Base-by-base conservation (phyloP, 2,797 vertebrate genomes). In the Cynodonichthys magdalenae region DNA sequence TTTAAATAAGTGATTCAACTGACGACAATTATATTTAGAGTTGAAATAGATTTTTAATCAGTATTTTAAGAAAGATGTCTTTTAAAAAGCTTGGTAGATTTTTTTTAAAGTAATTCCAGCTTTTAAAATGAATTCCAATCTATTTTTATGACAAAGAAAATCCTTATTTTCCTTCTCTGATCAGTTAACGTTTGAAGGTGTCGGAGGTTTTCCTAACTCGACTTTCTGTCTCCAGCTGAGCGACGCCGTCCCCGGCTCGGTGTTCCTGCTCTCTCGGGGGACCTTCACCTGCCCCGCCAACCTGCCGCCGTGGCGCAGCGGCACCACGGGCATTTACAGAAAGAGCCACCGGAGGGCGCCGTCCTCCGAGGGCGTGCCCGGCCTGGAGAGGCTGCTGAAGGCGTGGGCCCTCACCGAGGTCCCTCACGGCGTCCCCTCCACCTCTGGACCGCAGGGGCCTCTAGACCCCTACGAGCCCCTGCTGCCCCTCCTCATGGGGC, bases 221-320 rank as follows among this genome's bases (percentile, higher is more conserved):
- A 2, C n/a, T 39, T 11, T 15, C 14, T 17, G 15, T 19, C 66
- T 0, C 6, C 81, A 95, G 94, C 54, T 84, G 59, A 57, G 86
- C 2, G 90, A 91, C 53, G 63, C 80, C 46, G 8, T 80, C 60
- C 83, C 81, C 0, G 85, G 93, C 56, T 86, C 89, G 0, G 76
- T 97, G 28, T 95, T 95, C 73, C 78, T 93, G 24, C 89, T 97
- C 51, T 93, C 95, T 17, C 93, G 94, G 59, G 95, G 97, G 9
- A 47, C 71, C 0, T 87, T 97, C 83, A 92, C 91, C 5, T 93
- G 92, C 8, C 90, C 95, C 0, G 65, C 92, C 2, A 95, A 95
- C 77, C 90, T 96, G 70, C 94, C 96, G 9, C 95, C 96, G 3
- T 97, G 96, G 95, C 87, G 95, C 66, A 80, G 79, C 56, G 48